phyloP scores from a whole-genome alignment of 2,113 vertebrate genomes.

The Rhinogobius similis region DNA sequence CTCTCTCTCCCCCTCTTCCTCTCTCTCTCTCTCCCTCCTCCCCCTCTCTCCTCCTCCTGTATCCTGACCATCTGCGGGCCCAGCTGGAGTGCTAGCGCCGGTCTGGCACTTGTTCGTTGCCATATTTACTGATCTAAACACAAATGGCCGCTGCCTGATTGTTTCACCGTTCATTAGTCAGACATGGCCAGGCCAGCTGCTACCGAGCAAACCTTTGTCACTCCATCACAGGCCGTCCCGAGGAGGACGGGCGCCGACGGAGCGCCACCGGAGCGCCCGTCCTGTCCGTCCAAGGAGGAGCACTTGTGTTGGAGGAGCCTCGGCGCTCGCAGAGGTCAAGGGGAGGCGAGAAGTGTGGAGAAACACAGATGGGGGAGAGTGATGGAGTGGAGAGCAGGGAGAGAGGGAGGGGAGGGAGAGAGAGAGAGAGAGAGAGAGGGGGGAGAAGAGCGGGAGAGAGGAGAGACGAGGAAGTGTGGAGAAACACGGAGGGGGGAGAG shows the following conservation, averaged over 20 bases:
- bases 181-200: slow-evolving; percentile 99
- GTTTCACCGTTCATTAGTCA: slow-evolving; percentile 99
- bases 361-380: too few relatives aligned
- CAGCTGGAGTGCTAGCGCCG: slow-evolving; percentile 99
- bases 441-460: too few relatives aligned
- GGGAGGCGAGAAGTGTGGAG: slow-evolving; percentile 7
- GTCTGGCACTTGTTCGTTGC: slow-evolving; percentile 99
- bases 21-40: slow-evolving; percentile 70
- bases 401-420: too few relatives aligned
- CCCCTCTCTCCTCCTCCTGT: slow-evolving; percentile 66
- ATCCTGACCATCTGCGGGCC: slow-evolving; percentile 99
- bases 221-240: slow-evolving; percentile 98
- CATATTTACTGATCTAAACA: slow-evolving; percentile 99
- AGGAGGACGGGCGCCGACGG: slow-evolving; percentile 91
- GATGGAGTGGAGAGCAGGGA: too few relatives aligned
- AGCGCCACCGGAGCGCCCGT: too few relatives aligned
- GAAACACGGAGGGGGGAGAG: too few relatives aligned
- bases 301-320: slow-evolving; percentile 2
- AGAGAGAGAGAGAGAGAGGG: too few relatives aligned
- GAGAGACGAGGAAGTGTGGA: too few relatives aligned
- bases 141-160: slow-evolving; percentile 99
- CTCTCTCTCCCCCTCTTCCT: neutral
- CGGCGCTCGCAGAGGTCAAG: slow-evolving; percentile 19
- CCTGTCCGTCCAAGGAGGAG: slow-evolving; percentile 55
- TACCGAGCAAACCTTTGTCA: slow-evolving; percentile 99